phyloP scores from a whole-genome alignment of 2,113 vertebrate species.

The Prionailurus viverrinus region DNA sequence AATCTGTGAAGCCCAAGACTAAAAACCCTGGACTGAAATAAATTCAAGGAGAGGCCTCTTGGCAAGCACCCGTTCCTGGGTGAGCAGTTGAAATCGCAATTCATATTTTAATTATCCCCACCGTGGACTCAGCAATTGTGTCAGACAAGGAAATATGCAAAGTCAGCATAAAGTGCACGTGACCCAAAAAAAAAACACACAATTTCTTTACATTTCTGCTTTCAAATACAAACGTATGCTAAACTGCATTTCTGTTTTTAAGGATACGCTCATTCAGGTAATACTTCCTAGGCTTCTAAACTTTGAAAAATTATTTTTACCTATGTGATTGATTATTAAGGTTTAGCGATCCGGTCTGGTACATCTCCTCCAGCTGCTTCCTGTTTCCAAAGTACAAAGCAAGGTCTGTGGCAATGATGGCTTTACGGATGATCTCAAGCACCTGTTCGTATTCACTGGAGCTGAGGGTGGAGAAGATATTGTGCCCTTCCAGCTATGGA shows the following conservation, averaged over 20 bases:
- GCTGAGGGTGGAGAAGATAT: conserved; percentile 99
- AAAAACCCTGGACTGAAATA: accelerated
- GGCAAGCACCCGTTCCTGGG: neutral
- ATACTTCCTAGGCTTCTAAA: neutral
- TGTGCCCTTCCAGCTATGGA: conserved; percentile 99
- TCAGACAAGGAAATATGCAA: neutral
- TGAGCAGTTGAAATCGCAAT: too few species aligned
- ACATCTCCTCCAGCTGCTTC: conserved; percentile 95
- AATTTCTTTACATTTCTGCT: neutral
- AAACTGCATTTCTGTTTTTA: neutral
- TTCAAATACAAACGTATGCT: neutral
- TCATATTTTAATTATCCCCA: neutral
- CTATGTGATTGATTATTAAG: conserved; percentile 96
- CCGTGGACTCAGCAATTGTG: neutral
- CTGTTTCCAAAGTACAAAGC: conserved; percentile 98
- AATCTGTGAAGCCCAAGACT: neutral
- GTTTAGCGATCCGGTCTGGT: conserved; percentile 91
- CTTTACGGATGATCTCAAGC: conserved; percentile 99
- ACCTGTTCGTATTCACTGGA: conserved; percentile 99
- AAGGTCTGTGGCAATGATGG: conserved; percentile 99
- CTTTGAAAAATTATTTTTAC: conserved; percentile 81
- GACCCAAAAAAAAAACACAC: neutral
- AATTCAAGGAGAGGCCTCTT: neutral
- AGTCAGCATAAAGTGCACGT: neutral
- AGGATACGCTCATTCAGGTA: neutral